phyloP scores from a whole-genome alignment of 2,113 vertebrate genomes.

The Sorex fumeus region DNA sequence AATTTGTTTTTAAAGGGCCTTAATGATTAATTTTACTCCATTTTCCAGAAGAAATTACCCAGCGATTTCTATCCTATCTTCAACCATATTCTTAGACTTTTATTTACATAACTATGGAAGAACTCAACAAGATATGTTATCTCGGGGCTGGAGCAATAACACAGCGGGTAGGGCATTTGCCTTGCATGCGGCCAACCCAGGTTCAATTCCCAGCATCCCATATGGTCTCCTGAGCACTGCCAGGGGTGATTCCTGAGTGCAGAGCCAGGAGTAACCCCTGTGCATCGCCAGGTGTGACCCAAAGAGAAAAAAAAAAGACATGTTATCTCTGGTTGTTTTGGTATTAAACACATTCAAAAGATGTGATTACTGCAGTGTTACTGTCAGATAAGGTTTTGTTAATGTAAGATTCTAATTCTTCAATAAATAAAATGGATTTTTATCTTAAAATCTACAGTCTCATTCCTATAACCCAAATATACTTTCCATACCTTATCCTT shows the following conservation, averaged over 20 bases:
- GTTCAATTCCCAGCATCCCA: too few relatives aligned
- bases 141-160: too few relatives aligned
- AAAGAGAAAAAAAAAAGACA: too few relatives aligned
- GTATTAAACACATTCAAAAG: constrained; percentile 48
- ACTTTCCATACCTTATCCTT: neutral
- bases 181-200: too few relatives aligned
- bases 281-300: too few relatives aligned
- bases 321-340: constrained; percentile 9
- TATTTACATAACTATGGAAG: neutral
- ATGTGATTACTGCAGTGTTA: neutral
- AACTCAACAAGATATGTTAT: neutral
- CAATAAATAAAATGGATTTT: constrained; percentile 73
- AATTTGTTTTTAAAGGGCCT: constrained; percentile 39
- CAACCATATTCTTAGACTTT: constrained; percentile 7
- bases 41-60: constrained; percentile 20
- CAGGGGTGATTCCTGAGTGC: too few relatives aligned
- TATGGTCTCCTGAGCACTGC: too few relatives aligned
- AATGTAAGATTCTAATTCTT: constrained; percentile 67
- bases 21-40: constrained; percentile 26
- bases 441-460: constrained; percentile 26
- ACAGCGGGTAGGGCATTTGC: too few relatives aligned
- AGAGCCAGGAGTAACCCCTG: too few relatives aligned
- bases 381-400: constrained; percentile 70
- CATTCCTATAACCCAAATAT: constrained; percentile 4
- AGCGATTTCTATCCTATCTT: constrained; percentile 31